Percentiles rank a stretch among this genome's conserved stretches.
These are phyloP conservation scores for Drosophila anomalata DNA, from an alignment of 2,888 invertebrate genomes.

Conservation along the genomic window DNA sequence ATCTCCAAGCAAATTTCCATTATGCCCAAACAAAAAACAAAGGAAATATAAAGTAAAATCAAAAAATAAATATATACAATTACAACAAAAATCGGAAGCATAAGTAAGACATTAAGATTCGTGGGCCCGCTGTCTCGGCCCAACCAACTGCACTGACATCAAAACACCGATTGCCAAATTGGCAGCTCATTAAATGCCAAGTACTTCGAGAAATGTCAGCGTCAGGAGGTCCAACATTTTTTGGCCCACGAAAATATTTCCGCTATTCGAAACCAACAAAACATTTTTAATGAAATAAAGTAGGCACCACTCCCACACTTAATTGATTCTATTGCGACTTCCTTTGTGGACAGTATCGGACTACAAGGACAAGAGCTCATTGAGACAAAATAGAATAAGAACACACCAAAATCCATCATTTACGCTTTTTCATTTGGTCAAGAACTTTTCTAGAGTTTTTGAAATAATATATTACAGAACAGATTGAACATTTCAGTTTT, in stretches of 20 bases:
- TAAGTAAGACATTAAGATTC: constrained; percentile 46
- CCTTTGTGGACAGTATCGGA: not conserved
- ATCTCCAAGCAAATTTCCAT: constrained; percentile 14
- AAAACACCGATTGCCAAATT: constrained; percentile 68
- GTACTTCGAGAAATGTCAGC: constrained; percentile 49
- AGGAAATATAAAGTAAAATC: constrained; percentile 6
- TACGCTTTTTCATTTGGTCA: not conserved
- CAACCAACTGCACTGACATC: constrained; percentile 61
- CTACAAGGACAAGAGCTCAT: not conserved
- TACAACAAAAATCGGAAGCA: constrained; percentile 55
- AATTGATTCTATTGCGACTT: constrained; percentile 6
- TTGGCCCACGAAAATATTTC: constrained; percentile 57
- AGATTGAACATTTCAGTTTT: too few relatives aligned
- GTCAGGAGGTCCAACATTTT: constrained; percentile 22
- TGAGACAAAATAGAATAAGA: not conserved
- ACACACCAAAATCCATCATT: too few relatives aligned
- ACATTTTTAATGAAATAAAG: constrained; percentile 33
- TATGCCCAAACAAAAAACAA: constrained; percentile 30
- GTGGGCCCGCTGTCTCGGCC: constrained; percentile 25
- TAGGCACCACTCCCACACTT: constrained; percentile 17
- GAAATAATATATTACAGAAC: not conserved
- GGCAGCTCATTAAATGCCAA: constrained; percentile 59
- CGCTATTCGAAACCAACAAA: constrained; percentile 54
- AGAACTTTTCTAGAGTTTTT: not conserved
- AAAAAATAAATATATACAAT: constrained; percentile 19